Evolutionary conservation across 2,113 vertebrate genomes (phyloP), one percentile per base, ranked within the genome.

Genomic region (Manacus vitellinus): DNA sequence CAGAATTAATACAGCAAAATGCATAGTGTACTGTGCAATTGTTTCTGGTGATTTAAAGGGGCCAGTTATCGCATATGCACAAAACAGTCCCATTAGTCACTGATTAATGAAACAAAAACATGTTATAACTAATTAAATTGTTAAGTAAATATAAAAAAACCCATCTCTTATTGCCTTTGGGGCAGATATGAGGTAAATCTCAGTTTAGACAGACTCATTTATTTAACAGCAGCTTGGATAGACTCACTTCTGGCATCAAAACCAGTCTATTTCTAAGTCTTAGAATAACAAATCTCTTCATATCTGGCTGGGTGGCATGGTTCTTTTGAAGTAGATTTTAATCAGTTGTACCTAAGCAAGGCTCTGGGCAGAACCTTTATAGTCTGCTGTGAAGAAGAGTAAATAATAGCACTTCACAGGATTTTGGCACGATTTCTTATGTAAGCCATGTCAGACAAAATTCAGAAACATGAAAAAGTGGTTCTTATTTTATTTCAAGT

Each of bases 251-350:
- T 92, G 91, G 73, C 91, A 91, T 78, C 41, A 78, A 85, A 85
- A 37, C 49, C 19, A 18, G 68, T 84, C 59, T 81, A 27, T 93
- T 96, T 92, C 79, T 72, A 28, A 91, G 47, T 49, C 61, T 96
- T 72, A 67, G 65, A 95, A 84, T 77, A 94, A 86, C 76, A 96
- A 84, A 88, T 74, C 44, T 78, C 76, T 94, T 96, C 46, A 65
- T 93, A 91, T 95, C 82, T 94, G 94, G 25, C 83, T 94, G 96
- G 91, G 94, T 96, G 96, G 94, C 58, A 56, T 81, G 73, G 76
- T 84, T 96, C 86, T 95, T 88, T 90, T 92, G 90, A 95, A 71
- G 25, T 67, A 61, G 68, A 55, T 96, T 93, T 94, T 92, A 94
- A 84, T 90, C 94, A 72, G 72, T 63, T 80, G 35, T 51, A 85